These are phyloP conservation scores for Lates japonicus DNA, from an alignment of 2,797 vertebrate species.

Conservation along the genomic window DNA sequence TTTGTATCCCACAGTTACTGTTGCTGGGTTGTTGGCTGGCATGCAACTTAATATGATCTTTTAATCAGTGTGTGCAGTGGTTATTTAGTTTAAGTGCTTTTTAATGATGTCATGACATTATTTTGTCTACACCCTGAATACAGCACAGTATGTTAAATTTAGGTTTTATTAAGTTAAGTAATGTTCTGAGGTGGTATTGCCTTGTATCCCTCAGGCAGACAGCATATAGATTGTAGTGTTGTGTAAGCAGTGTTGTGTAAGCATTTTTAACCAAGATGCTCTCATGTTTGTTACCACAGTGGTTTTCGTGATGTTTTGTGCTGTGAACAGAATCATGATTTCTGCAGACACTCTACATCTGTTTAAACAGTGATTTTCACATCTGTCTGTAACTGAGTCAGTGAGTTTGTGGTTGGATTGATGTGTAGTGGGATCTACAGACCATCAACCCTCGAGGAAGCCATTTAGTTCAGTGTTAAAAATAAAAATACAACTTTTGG, in stretches of 20 bases:
- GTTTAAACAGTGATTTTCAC: neutral
- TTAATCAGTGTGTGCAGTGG: conserved; percentile 1
- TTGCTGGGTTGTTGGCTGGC: conserved; percentile 50
- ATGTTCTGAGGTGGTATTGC: conserved; percentile 9
- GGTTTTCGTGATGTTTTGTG: neutral
- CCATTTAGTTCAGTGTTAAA: neutral
- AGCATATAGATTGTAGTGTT: neutral
- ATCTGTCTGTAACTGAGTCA: neutral
- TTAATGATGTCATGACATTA: conserved; percentile 4
- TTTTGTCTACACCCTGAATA: neutral
- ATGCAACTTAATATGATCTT: conserved; percentile 25
- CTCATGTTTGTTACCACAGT: neutral
- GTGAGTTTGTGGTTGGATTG: neutral
- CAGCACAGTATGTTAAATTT: neutral
- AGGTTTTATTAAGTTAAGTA: conserved; percentile 9
- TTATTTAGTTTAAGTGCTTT: neutral
- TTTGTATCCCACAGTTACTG: conserved; percentile 47
- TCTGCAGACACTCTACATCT: neutral
- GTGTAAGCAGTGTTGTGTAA: neutral
- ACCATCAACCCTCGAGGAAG: neutral
- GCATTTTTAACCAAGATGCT: neutral
- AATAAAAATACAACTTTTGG: neutral
- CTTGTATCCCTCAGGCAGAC: neutral
- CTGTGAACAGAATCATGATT: neutral
- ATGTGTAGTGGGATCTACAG: conserved; percentile 1